A percentile compares a stretch with the other conserved stretches of the same genome.
Evolutionary conservation across 2,113 vertebrate species (phyloP).

Genomic region (Urocitellus parryii): DNA sequence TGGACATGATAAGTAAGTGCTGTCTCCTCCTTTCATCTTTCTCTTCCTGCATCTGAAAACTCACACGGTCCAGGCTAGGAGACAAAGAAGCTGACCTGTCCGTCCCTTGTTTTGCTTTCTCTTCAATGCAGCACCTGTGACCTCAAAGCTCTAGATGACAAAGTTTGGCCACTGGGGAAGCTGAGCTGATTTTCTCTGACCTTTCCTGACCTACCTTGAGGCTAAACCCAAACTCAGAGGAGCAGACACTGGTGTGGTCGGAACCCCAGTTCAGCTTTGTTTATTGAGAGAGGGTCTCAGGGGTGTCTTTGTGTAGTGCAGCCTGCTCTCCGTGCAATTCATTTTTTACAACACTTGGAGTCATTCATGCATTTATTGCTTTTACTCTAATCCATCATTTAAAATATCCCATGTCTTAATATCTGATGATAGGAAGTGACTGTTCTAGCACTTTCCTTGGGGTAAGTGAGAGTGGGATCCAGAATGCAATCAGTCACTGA

Average conservation of each 20-base stretch:
- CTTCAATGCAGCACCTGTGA: conserved; percentile 59
- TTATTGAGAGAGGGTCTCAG: conserved; percentile 47
- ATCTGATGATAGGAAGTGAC: not conserved
- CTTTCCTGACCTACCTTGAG: conserved; percentile 17
- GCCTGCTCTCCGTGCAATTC: not conserved
- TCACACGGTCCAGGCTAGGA: not conserved
- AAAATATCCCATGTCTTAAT: conserved; percentile 31
- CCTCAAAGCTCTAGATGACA: conserved; percentile 4
- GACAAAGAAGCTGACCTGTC: conserved; percentile 33
- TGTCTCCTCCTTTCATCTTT: not conserved
- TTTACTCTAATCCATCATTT: conserved; percentile 38
- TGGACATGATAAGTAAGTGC: not conserved
- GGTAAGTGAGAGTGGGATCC: not conserved
- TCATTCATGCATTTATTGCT: not conserved
- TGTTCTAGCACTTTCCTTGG: not conserved
- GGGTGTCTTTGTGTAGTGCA: not conserved
- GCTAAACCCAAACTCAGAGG: conserved; percentile 21
- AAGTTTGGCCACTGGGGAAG: conserved; percentile 10
- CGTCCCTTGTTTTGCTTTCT: conserved; percentile 61
- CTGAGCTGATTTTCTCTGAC: conserved; percentile 58
- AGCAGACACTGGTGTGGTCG: not conserved
- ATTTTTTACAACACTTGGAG: not conserved
- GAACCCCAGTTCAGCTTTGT: conserved; percentile 51
- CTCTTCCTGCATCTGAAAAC: not conserved
- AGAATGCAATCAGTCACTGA: not conserved